Evolutionary conservation across 2,113 vertebrate genomes (phyloP), one percentile per base, ranked within the genome.

Genomic region (Tretioscincus oriximinensis): DNA sequence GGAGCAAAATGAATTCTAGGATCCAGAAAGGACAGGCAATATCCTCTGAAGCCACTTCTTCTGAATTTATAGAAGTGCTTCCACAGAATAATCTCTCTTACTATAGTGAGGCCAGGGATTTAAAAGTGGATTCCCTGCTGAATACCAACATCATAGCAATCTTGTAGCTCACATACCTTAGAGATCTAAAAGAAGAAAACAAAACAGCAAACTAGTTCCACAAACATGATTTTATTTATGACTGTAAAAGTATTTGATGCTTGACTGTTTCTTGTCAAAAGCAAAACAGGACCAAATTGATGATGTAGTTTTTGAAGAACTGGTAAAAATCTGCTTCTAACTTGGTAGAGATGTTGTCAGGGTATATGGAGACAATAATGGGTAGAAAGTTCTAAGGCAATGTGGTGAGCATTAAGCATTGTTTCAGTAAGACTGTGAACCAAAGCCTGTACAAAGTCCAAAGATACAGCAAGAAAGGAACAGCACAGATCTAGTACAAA

Each of bases 121-220:
- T 3, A 22, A 58, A 29, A 73, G 54, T 21, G 65, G 76, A 69
- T 72, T 77, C 77, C 81, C 82, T 16, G 0, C 21, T 81, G 85
- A 85, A 75, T 77, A 65, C 1, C 4, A 9, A 1, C 82, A 77
- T 82, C 70, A 79, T 31, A 10, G 75, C 14, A 81, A 84, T 69
- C 18, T 76, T 73, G 65, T 18, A 78, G 20, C 72, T 85, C 76
- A 84, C 83, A 84, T 86, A 87, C 87, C 10, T 1, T 31, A 12
- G 81, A 79, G 87, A 58, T 90, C 35, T 10, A 47, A 47, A 28
- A 54, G 88, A 81, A 63, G 3, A 63, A 61, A 26, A 18, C 12
- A 58, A 18, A 58, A 58, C 12, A 58, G 26, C 10, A 29, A 65
- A 65, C 28, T 28, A 28, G 28, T 28, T 65, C 26, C 20, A 65